Percentiles rank a stretch among this genome's conserved stretches.
These are phyloP conservation scores for Percopsis omiscomaycus DNA, from an alignment of 2,797 vertebrate genomes.

Conservation along the genomic window DNA sequence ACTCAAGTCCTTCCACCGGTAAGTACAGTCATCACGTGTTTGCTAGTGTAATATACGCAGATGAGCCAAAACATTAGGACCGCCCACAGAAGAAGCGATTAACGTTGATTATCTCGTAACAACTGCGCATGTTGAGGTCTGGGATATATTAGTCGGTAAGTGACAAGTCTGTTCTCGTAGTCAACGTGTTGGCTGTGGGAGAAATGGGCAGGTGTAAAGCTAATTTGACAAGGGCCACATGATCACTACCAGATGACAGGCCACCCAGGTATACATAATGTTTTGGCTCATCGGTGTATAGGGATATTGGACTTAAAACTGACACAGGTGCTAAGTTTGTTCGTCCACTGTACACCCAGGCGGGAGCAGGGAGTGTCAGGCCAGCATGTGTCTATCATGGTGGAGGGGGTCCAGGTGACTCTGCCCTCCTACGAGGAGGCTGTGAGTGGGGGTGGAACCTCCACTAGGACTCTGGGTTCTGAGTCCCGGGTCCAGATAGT, in stretches of 20 bases:
- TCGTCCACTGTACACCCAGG: constrained; percentile 62
- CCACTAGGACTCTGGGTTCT: constrained; percentile 66
- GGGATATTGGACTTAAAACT: background rate
- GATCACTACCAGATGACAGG: no score
- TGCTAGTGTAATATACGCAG: background rate
- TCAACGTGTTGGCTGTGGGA: no score
- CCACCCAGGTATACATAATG: no score
- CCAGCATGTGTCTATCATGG: constrained; percentile 92
- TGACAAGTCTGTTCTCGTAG: no score
- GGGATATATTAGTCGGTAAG: no score
- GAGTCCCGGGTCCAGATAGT: constrained; percentile 89
- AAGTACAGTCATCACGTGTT: constrained; percentile 23
- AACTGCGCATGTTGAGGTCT: no score
- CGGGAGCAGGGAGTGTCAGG: constrained; percentile 88
- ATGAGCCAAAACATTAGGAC: background rate
- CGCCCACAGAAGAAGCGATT: no score
- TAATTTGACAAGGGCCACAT: no score
- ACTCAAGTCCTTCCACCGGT: constrained; percentile 95
- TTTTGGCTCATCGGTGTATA: background rate
- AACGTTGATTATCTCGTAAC: no score
- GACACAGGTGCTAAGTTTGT: constrained; percentile 4
- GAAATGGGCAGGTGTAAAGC: no score
- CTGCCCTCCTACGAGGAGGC: constrained; percentile 95
- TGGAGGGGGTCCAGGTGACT: constrained; percentile 93
- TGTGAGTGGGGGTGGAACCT: constrained; percentile 78